A percentile compares a stretch with the other conserved stretches of the same genome.
Conservation (phyloP, 2,888 invertebrate genomes). For the Rotaria magnacalcarata region DNA sequence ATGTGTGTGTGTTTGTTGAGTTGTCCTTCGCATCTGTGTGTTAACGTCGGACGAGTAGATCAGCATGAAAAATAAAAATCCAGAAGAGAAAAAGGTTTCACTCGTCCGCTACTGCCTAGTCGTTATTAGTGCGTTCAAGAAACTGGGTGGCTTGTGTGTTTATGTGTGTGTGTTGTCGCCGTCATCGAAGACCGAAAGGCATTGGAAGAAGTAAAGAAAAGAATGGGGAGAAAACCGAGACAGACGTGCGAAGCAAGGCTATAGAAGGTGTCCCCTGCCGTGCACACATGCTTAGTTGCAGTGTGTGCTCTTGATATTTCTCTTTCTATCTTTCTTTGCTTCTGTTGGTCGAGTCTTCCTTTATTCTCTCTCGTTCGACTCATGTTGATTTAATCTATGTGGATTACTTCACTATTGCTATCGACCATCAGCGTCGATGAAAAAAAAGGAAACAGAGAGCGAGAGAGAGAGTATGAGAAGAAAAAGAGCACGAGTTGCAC, state of each 20-base stretch:
- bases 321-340: not conserved
- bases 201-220: not conserved
- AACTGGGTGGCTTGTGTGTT: conserved; percentile 1
- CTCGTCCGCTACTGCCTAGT: conserved; percentile 1
- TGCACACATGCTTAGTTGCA: not conserved
- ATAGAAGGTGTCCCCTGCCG: not conserved
- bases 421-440: not conserved
- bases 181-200: conserved; percentile 15
- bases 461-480: not conserved
- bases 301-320: not conserved
- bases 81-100: not conserved
- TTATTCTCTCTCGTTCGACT: not conserved
- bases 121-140: not conserved
- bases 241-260: not conserved
- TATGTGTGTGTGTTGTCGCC: not conserved
- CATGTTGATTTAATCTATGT: conserved; percentile 18
- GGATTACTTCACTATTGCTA: not conserved
- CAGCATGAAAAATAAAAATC: not conserved
- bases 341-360: conserved; percentile 5
- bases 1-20: not conserved
- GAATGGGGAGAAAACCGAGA: conserved; percentile 1
- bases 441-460: not conserved
- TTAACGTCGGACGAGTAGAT: conserved; percentile 18
- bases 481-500: conserved; percentile 16
- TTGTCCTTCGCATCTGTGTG: conserved; percentile 25